Percentiles rank a stretch among this genome's conserved stretches.
Conservation (phyloP, 2,888 invertebrate genomes). For the Mesopsocus fuscifrons region DNA sequence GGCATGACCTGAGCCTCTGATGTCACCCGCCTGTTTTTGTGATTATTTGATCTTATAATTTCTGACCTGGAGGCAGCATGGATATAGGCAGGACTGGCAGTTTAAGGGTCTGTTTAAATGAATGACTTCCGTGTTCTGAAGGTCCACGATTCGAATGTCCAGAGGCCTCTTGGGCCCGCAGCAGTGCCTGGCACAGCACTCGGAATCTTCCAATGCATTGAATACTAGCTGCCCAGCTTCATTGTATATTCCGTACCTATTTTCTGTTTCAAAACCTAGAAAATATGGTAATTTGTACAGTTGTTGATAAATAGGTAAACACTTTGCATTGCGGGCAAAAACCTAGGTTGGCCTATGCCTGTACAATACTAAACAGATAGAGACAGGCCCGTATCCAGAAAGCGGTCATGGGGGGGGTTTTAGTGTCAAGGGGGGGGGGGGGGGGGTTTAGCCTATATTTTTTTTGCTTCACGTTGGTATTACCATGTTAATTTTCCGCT, state of each 20-base stretch:
- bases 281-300: constrained; percentile 13
- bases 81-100: constrained; percentile 67
- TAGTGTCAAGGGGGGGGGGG: too few relatives aligned
- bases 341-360: not conserved
- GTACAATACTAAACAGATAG: too few relatives aligned
- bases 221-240: constrained; percentile 60
- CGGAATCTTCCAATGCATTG: constrained; percentile 64
- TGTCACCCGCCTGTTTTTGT: not conserved
- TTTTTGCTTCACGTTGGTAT: too few relatives aligned
- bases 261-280: constrained; percentile 66
- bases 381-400: too few relatives aligned
- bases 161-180: constrained; percentile 69
- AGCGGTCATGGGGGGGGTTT: too few relatives aligned
- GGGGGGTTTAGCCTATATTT: too few relatives aligned
- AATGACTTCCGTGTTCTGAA: constrained; percentile 65
- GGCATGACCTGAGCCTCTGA: not conserved
- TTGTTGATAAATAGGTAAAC: constrained; percentile 10
- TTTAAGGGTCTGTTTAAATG: constrained; percentile 64
- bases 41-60: constrained; percentile 4
- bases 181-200: constrained; percentile 66
- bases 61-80: constrained; percentile 57
- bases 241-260: constrained; percentile 72
- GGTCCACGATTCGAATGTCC: constrained; percentile 73
- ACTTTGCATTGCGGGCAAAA: constrained; percentile 16
- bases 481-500: too few relatives aligned